phyloP scores from a whole-genome alignment of 2,797 vertebrate species.

The Sebastiscus albofasciatus region DNA sequence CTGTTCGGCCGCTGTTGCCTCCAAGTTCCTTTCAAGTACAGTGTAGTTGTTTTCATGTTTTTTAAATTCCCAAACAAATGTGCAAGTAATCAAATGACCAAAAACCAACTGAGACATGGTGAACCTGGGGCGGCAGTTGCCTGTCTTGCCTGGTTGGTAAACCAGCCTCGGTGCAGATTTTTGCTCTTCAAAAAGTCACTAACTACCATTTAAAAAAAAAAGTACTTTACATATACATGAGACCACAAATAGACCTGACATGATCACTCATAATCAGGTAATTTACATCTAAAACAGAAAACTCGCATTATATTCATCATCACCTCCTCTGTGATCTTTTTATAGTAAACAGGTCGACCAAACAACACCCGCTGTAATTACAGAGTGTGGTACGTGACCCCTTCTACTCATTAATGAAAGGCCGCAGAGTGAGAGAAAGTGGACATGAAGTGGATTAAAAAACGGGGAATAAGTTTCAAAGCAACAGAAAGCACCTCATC shows the following conservation, averaged over 20 bases:
- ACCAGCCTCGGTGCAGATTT: background rate
- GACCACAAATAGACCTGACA: background rate
- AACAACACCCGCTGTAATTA: conserved; percentile 39
- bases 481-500: conserved; percentile 21
- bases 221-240: background rate
- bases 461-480: background rate
- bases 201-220: background rate
- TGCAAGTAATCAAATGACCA: background rate
- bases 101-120: background rate
- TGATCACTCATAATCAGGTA: background rate
- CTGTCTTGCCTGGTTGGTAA: background rate
- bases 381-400: background rate
- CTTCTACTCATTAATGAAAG: conserved; percentile 40
- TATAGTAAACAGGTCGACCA: conserved; percentile 28
- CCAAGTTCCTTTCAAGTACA: background rate
- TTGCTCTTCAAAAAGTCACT: background rate
- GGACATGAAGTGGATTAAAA: conserved; percentile 11
- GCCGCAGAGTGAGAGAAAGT: background rate
- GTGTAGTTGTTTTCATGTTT: background rate
- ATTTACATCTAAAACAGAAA: conserved; percentile 16
- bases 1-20: background rate
- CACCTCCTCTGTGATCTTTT: conserved; percentile 21
- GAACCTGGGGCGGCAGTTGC: background rate
- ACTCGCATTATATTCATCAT: background rate
- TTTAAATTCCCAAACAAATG: background rate